Conservation (phyloP, 2,888 invertebrate species). For the Limenitis arthemis region DNA sequence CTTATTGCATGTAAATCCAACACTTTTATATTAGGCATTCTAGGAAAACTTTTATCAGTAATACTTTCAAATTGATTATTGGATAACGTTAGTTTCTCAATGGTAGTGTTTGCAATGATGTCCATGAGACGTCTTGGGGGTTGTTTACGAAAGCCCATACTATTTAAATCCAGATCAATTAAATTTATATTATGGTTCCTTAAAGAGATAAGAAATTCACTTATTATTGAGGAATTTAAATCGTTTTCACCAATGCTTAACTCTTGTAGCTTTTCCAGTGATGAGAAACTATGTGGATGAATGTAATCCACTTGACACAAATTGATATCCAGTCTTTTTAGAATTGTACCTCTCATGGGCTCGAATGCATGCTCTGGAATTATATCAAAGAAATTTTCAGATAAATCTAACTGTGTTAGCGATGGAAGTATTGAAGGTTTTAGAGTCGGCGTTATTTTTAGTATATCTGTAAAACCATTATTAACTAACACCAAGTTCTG, state of each 20-base stretch:
- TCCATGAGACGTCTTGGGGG: slow-evolving; percentile 60
- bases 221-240: slow-evolving; percentile 54
- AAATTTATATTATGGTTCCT: slow-evolving; percentile 50
- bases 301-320: slow-evolving; percentile 69
- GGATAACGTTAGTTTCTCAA: slow-evolving; percentile 59
- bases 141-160: slow-evolving; percentile 66
- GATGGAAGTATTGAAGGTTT: slow-evolving; percentile 54
- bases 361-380: slow-evolving; percentile 57
- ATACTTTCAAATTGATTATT: slow-evolving; percentile 72
- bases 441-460: slow-evolving; percentile 55
- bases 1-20: slow-evolving; percentile 70
- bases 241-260: slow-evolving; percentile 70
- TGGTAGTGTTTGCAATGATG: slow-evolving; percentile 62
- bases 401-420: slow-evolving; percentile 59
- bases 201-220: slow-evolving; percentile 49
- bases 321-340: slow-evolving; percentile 61
- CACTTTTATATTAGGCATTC: slow-evolving; percentile 66
- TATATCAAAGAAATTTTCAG: slow-evolving; percentile 64
- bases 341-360: slow-evolving; percentile 52
- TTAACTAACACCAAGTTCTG: slow-evolving; percentile 64
- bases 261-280: slow-evolving; percentile 52
- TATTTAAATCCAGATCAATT: slow-evolving; percentile 59
- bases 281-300: slow-evolving; percentile 61
- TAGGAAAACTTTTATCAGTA: slow-evolving; percentile 61
- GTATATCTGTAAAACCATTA: slow-evolving; percentile 65